Conservation (phyloP, 2,888 invertebrate genomes). For the Troilus luridus region DNA sequence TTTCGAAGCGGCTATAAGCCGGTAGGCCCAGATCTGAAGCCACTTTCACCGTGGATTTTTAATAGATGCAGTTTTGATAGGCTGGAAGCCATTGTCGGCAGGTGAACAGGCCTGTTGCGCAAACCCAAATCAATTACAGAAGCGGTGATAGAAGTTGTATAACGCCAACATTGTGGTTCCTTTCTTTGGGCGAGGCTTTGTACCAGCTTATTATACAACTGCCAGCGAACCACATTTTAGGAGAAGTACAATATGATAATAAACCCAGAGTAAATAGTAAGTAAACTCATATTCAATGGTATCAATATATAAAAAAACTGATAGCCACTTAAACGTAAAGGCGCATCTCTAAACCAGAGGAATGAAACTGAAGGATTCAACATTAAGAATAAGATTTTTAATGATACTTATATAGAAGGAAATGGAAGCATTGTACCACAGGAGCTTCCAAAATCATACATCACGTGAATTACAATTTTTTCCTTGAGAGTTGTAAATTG, state of each 20-base stretch:
- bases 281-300: background rate
- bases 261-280: background rate
- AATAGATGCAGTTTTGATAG: conserved; percentile 54
- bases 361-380: too few species aligned
- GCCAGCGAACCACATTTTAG: conserved; percentile 13
- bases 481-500: background rate
- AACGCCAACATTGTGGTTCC: conserved; percentile 34
- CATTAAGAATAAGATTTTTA: background rate
- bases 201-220: conserved; percentile 25
- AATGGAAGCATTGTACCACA: background rate
- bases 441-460: background rate
- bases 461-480: background rate
- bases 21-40: conserved; percentile 37
- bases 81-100: conserved; percentile 31
- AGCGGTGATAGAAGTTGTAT: conserved; percentile 24
- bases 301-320: background rate
- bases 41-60: conserved; percentile 48
- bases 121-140: conserved; percentile 29
- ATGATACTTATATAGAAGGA: background rate
- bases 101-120: conserved; percentile 40
- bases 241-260: conserved; percentile 12
- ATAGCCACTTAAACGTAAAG: background rate
- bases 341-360: too few species aligned
- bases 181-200: conserved; percentile 26
- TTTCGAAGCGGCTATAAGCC: conserved; percentile 30